Percentiles rank a stretch among this genome's conserved stretches.
These are phyloP conservation scores for Nomada ruficornis DNA, from an alignment of 2,888 invertebrate species.

Conservation along the genomic window DNA sequence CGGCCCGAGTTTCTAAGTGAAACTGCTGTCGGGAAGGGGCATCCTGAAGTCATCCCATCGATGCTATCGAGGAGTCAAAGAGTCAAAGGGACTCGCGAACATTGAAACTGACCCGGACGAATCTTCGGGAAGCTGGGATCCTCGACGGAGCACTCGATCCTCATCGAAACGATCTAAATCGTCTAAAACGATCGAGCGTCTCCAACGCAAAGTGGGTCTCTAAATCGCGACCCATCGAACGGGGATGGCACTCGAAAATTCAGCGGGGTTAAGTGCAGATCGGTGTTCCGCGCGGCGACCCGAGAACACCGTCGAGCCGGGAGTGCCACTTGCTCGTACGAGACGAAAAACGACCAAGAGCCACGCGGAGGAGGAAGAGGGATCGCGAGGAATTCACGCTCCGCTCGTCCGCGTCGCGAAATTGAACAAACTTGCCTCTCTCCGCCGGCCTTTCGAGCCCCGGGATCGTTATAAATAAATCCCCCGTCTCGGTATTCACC, in stretches of 20 bases:
- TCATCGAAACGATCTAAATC: not conserved
- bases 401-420: conserved; percentile 32
- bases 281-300: conserved; percentile 37
- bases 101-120: too few species aligned
- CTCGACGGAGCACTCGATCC: too few species aligned
- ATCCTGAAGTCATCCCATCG: too few species aligned
- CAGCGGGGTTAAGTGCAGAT: conserved; percentile 55
- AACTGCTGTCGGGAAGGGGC: too few species aligned
- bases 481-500: conserved; percentile 23
- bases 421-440: conserved; percentile 34
- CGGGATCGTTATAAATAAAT: conserved; percentile 41
- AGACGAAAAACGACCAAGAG: conserved; percentile 23
- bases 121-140: too few species aligned
- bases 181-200: too few species aligned
- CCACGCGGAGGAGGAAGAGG: not conserved
- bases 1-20: too few species aligned
- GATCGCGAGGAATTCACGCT: conserved; percentile 55
- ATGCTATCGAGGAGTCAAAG: too few species aligned
- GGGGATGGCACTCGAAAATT: conserved; percentile 17
- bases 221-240: not conserved
- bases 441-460: not conserved
- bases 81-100: too few species aligned
- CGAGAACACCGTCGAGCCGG: conserved; percentile 31
- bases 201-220: not conserved
- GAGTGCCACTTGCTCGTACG: conserved; percentile 52